Conservation (phyloP, 1,140 invertebrate species). For the Lordiphosa mommai region DNA sequence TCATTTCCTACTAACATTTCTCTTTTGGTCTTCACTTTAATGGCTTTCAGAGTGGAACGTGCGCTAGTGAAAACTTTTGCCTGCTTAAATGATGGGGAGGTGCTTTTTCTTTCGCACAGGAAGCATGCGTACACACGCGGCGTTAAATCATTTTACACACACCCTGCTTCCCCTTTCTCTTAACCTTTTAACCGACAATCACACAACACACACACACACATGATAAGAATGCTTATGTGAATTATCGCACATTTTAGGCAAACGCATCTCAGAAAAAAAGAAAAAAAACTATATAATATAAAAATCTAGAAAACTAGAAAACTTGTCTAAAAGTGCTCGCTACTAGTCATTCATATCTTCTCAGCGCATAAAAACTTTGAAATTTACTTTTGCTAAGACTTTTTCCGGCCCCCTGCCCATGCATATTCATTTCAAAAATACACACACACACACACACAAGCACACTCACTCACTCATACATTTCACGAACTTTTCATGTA, state of each 20-base stretch:
- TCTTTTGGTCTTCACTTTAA: slow-evolving; percentile 23
- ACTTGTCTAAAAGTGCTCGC: slow-evolving; percentile 72
- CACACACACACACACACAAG: slow-evolving; percentile 37
- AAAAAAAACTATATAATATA: background rate
- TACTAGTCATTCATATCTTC: slow-evolving; percentile 54
- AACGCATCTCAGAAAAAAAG: slow-evolving; percentile 25
- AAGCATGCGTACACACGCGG: slow-evolving; percentile 47
- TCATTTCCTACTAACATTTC: slow-evolving; percentile 40
- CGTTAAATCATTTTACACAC: slow-evolving; percentile 46
- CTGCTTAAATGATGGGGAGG: slow-evolving; percentile 63
- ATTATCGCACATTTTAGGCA: slow-evolving; percentile 71
- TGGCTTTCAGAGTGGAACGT: slow-evolving; percentile 65
- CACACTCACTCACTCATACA: background rate
- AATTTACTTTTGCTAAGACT: slow-evolving; percentile 77
- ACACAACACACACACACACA: slow-evolving; percentile 23
- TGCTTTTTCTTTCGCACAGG: slow-evolving; percentile 60
- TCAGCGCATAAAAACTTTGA: slow-evolving; percentile 68
- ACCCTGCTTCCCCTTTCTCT: slow-evolving; percentile 1
- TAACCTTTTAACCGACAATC: slow-evolving; percentile 3
- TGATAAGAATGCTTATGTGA: slow-evolving; percentile 75
- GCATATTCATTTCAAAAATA: slow-evolving; percentile 72
- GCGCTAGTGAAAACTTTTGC: slow-evolving; percentile 58
- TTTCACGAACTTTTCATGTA: slow-evolving; percentile 54
- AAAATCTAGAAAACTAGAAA: slow-evolving; percentile 60
- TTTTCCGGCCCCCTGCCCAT: slow-evolving; percentile 43